Evolutionary conservation across 2,113 vertebrate species (phyloP).

Genomic region (Corythaixoides concolor): DNA sequence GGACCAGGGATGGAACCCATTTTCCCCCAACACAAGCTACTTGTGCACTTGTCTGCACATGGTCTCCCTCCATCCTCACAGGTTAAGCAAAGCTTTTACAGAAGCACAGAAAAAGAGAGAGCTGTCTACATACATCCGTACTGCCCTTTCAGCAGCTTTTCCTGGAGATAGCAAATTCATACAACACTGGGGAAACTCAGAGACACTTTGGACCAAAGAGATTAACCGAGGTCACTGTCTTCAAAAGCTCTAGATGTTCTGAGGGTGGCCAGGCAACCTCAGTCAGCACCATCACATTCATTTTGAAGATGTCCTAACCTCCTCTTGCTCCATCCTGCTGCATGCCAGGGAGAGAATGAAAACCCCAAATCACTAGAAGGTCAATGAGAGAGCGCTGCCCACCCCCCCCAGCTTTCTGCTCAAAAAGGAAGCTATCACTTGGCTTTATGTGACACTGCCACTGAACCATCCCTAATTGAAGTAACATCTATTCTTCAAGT

Average conservation of each 20-base stretch:
- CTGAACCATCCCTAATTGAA: background rate
- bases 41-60: background rate
- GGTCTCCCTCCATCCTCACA: background rate
- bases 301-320: background rate
- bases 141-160: background rate
- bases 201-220: background rate
- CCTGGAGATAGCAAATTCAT: background rate
- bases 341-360: background rate
- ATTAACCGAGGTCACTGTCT: background rate
- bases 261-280: background rate
- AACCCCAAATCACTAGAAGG: accelerated
- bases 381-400: background rate
- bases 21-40: background rate
- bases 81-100: background rate
- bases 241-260: background rate
- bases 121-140: background rate
- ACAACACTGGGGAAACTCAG: background rate
- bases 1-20: accelerated
- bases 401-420: background rate
- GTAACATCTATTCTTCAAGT: too few species aligned
- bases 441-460: background rate
- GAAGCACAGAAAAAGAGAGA: background rate
- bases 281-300: background rate
- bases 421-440: background rate
- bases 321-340: background rate